Evolutionary conservation across 2,797 vertebrate genomes (phyloP).

Genomic region (Myripristis murdjan): DNA sequence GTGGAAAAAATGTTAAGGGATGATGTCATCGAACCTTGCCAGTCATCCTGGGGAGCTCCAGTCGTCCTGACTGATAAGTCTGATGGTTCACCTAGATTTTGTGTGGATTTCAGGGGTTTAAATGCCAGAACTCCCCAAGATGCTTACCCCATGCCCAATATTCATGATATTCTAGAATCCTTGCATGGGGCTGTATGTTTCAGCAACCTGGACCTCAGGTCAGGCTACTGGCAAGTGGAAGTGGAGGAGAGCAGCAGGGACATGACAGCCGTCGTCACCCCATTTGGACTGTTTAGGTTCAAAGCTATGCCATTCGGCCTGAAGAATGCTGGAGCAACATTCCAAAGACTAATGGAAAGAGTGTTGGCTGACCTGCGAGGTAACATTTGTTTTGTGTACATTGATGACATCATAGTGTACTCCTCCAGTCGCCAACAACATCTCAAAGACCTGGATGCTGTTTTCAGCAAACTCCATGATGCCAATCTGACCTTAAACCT

Average conservation of each 20-base stretch:
- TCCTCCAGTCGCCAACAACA: background rate
- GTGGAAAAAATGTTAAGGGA: constrained; percentile 2
- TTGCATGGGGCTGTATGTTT: background rate
- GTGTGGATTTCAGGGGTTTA: background rate
- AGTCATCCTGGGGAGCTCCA: background rate
- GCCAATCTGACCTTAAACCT: constrained; percentile 13
- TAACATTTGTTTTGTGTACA: background rate
- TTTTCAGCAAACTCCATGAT: background rate
- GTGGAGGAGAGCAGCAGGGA: constrained; percentile 1
- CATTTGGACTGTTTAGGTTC: background rate
- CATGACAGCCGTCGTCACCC: constrained; percentile 5
- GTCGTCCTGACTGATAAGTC: background rate
- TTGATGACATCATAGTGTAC: constrained; percentile 13
- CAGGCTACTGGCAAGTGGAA: constrained; percentile 19
- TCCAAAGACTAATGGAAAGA: constrained; percentile 1
- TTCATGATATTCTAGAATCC: constrained; percentile 19
- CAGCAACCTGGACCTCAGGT: constrained; percentile 1
- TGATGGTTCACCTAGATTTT: background rate
- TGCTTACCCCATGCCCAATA: background rate
- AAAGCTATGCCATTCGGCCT: background rate
- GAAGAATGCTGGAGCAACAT: background rate
- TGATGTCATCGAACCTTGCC: constrained; percentile 4
- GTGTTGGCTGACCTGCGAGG: background rate
- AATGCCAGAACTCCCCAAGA: background rate
- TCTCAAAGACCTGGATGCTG: background rate